These are phyloP conservation scores for Hycleus phaleratus DNA, from an alignment of 1,140 invertebrate species.

Conservation along the genomic window DNA sequence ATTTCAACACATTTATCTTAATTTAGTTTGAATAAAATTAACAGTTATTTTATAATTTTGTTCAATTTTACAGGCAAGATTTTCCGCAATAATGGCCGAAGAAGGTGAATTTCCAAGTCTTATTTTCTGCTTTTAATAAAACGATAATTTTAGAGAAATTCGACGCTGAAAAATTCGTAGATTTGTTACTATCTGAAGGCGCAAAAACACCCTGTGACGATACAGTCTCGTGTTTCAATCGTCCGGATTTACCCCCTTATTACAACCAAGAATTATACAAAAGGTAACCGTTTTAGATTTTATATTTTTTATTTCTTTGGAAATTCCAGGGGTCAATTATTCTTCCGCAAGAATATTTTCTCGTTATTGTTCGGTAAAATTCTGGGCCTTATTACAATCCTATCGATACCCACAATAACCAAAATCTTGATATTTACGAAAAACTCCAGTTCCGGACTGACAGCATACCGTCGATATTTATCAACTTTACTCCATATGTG, in stretches of 20 bases:
- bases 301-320: neutral
- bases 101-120: neutral
- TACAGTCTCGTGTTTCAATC: neutral
- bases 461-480: slow-evolving; percentile 69
- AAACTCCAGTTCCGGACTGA: slow-evolving; percentile 52
- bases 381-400: slow-evolving; percentile 52
- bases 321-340: slow-evolving; percentile 45
- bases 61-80: no score
- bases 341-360: slow-evolving; percentile 53
- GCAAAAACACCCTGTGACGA: slow-evolving; percentile 24
- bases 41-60: no score
- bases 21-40: no score
- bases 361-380: slow-evolving; percentile 52
- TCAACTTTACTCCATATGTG: slow-evolving; percentile 62
- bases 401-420: slow-evolving; percentile 56
- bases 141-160: neutral
- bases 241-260: slow-evolving; percentile 44
- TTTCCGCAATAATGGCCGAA: no score
- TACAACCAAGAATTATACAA: slow-evolving; percentile 51
- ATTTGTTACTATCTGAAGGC: slow-evolving; percentile 24
- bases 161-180: slow-evolving; percentile 22
- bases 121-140: neutral
- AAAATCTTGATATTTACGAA: slow-evolving; percentile 56
- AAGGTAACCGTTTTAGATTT: slow-evolving; percentile 38
- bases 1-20: no score